These are phyloP conservation scores for Latrodectus geometricus DNA, from an alignment of 1,140 invertebrate genomes.

Conservation along the genomic window DNA sequence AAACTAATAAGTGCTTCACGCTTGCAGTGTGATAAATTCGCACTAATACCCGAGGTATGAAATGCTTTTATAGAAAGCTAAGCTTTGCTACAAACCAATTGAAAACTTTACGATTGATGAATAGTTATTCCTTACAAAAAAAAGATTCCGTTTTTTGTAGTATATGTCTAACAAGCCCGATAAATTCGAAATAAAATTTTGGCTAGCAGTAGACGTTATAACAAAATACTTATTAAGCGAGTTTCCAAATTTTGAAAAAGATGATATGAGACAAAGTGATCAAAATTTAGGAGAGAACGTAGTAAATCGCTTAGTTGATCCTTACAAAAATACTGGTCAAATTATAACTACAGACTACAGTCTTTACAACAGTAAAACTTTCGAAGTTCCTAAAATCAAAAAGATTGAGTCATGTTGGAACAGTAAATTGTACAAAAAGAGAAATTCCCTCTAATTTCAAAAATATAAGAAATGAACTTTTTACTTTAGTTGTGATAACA, in stretches of 20 bases:
- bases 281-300: constrained; percentile 2
- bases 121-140: constrained; percentile 19
- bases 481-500: too few relatives aligned
- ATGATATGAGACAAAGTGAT: not conserved
- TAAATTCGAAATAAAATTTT: constrained; percentile 61
- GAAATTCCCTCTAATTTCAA: too few relatives aligned
- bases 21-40: constrained; percentile 42
- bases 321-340: not conserved
- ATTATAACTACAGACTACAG: constrained; percentile 32
- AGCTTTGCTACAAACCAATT: constrained; percentile 38
- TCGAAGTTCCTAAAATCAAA: too few relatives aligned
- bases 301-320: not conserved
- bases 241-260: constrained; percentile 58
- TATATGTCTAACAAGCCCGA: constrained; percentile 58
- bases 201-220: constrained; percentile 32
- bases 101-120: constrained; percentile 53
- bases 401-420: too few relatives aligned
- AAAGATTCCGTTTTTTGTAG: constrained; percentile 44
- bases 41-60: constrained; percentile 43
- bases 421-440: too few relatives aligned
- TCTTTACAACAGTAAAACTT: constrained; percentile 16
- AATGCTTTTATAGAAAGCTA: constrained; percentile 56
- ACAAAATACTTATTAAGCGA: constrained; percentile 56
- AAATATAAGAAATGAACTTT: too few relatives aligned
- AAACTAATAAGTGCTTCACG: constrained; percentile 1